Percentiles rank a stretch among this genome's conserved stretches.
phyloP scores from a whole-genome alignment of 1,140 invertebrate species.

The Apocrypta bakeri region DNA sequence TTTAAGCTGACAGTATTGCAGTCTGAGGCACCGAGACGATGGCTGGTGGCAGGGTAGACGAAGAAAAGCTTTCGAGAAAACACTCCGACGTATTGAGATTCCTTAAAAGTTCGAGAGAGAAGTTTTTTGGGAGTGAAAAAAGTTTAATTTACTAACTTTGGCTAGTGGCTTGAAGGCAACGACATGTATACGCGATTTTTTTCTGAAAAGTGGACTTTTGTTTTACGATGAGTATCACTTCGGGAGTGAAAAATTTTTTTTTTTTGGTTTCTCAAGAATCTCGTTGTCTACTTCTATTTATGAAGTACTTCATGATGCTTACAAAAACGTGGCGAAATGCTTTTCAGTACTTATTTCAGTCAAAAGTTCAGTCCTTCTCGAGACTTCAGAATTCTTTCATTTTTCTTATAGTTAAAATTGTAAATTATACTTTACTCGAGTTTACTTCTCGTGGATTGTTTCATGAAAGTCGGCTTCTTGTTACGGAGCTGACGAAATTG shows the following conservation, averaged over 20 bases:
- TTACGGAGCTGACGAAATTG: too few species aligned
- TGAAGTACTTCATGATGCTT: not conserved
- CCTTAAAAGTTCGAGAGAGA: constrained; percentile 45
- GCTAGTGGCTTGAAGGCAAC: not conserved
- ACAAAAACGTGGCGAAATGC: constrained; percentile 11
- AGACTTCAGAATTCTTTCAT: not conserved
- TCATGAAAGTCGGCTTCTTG: not conserved
- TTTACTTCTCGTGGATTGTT: not conserved
- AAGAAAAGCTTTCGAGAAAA: constrained; percentile 22
- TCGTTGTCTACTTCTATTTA: constrained; percentile 21
- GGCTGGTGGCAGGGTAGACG: not conserved
- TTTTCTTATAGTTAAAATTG: not conserved
- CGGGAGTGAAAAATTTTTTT: not conserved
- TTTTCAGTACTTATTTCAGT: not conserved
- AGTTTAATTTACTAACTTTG: constrained; percentile 51
- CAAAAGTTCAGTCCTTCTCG: not conserved
- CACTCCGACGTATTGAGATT: constrained; percentile 46
- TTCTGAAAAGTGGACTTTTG: constrained; percentile 40
- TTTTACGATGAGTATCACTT: constrained; percentile 42
- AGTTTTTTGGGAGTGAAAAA: constrained; percentile 41
- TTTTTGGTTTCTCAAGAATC: constrained; percentile 16
- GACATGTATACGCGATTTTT: constrained; percentile 48
- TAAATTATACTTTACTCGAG: too few species aligned
- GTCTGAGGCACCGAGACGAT: not conserved
- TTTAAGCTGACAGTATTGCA: constrained; percentile 15